Evolutionary conservation across 2,113 vertebrate species (phyloP).

Genomic region (Laterallus jamaicensis): DNA sequence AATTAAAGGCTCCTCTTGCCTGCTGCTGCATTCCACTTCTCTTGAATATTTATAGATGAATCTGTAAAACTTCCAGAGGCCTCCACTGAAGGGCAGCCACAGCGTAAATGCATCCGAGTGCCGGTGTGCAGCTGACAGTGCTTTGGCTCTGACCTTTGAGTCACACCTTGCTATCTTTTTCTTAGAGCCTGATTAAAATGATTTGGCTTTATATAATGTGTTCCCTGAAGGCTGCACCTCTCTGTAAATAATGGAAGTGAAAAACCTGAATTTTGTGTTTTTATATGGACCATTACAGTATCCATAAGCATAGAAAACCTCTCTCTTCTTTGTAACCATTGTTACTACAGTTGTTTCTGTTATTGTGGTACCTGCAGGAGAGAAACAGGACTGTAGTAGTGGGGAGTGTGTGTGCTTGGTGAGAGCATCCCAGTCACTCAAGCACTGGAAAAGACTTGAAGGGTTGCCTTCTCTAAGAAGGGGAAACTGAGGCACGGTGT

Average conservation of each 20-base stretch:
- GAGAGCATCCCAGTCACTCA: neutral
- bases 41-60: slow-evolving; percentile 26
- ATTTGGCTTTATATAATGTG: neutral
- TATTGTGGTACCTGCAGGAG: neutral
- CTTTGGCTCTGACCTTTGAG: neutral
- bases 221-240: neutral
- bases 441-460: neutral
- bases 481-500: neutral
- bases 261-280: neutral
- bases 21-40: neutral
- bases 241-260: neutral
- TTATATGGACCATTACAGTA: neutral
- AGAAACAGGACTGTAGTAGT: neutral
- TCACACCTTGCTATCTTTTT: neutral
- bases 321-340: fast-evolving
- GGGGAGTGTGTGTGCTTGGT: neutral
- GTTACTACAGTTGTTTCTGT: neutral
- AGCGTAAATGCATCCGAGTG: neutral
- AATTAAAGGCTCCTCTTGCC: slow-evolving; percentile 13
- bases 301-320: neutral
- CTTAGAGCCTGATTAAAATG: neutral
- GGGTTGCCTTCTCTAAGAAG: neutral
- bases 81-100: neutral
- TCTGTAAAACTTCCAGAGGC: neutral
- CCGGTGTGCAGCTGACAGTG: neutral